Evolutionary conservation across 2,888 invertebrate species (phyloP), one percentile per base, ranked within the genome.

Genomic region (Synanthedon formicaeformis): DNA sequence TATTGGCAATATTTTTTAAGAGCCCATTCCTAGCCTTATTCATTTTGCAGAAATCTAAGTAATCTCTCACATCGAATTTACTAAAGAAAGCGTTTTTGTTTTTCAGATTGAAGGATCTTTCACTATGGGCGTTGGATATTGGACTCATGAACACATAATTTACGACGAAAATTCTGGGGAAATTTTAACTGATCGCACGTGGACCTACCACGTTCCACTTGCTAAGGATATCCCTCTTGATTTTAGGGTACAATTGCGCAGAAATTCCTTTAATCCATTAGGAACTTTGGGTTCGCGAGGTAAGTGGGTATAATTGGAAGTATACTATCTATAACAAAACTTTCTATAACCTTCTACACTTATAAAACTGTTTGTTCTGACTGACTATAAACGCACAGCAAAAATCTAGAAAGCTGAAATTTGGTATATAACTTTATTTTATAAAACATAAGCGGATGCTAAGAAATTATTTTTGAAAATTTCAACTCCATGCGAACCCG

Each of bases 151-250:
- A 70, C 86, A 91, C 58, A 64, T 92, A 51, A 77, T 89, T 4
- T 91, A 88, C 61, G 86, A 90, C 60, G 71, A 82, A 10, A 65
- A 76, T 23, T 89, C 90, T 16, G 93, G 92, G 2, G 77, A 86
- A 59, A 66, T 92, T 5, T 73, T 91, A 4, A 92, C 92, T 12
- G 85, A 90, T 63, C 85, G 91, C 53, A 92, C 93, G 11, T 94
- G 93, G 93, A 89, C 87, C 55, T 92, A 92, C 64, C 90, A 91
- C 66, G 88, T 90, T 12, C 92, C 91, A 0, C 89, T 90, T 12
- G 84, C 88, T 0, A 90, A 89, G 62, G 92, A 92, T 62, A 91
- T 92, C 61, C 92, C 92, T 0, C 76, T 89, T 12, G 90, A 92
- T 70, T 90, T 92, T 57, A 81, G 91, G 51, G 74, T 92, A 2